phyloP scores from a whole-genome alignment of 2,797 vertebrate species.

The Schizopygopsis pylzovi region DNA sequence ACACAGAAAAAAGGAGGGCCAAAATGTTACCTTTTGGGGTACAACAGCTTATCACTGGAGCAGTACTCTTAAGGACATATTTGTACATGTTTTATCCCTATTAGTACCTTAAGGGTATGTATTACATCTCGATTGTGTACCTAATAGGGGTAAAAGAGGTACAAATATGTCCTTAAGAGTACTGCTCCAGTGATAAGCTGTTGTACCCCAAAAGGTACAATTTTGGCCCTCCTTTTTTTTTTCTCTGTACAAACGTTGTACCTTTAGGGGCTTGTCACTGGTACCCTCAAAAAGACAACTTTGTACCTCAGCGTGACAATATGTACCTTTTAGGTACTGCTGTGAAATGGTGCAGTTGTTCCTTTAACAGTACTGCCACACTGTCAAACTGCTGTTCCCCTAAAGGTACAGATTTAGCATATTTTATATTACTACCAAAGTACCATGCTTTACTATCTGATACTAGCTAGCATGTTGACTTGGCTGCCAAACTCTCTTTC shows the following conservation, averaged over 20 bases:
- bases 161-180: neutral
- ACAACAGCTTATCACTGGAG: neutral
- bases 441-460: neutral
- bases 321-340: neutral
- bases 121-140: too few relatives aligned
- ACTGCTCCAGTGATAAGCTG: neutral
- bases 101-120: neutral
- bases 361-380: neutral
- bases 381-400: neutral
- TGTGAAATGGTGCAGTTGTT: neutral
- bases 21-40: neutral
- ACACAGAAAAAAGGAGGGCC: neutral
- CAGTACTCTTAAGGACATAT: neutral
- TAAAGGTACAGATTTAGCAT: neutral
- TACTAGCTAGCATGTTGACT: conserved; percentile 56
- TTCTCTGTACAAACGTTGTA: neutral
- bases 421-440: neutral
- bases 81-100: neutral
- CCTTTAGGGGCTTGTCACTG: neutral
- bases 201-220: neutral
- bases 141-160: neutral
- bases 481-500: conserved; percentile 40
- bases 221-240: neutral
- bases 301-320: neutral
- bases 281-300: neutral